These are phyloP conservation scores for Drosophila mulleri DNA, from an alignment of 2,888 invertebrate genomes.

Conservation along the genomic window DNA sequence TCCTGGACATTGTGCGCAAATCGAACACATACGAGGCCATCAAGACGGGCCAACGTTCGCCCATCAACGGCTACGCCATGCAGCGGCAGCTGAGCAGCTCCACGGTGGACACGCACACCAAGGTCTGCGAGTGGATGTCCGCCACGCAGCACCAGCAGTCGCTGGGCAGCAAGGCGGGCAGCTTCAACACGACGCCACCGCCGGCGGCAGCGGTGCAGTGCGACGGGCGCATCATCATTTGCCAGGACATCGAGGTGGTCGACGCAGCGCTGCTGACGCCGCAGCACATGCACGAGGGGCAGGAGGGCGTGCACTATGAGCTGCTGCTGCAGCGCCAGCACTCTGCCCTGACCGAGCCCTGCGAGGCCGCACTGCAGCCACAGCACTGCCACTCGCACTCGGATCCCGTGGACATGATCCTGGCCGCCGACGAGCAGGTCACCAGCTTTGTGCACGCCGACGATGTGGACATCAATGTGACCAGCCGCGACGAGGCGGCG, in stretches of 20 bases:
- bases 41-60: slow-evolving; percentile 81
- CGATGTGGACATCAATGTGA: slow-evolving; percentile 89
- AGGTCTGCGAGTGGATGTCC: slow-evolving; percentile 95
- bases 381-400: slow-evolving; percentile 87
- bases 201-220: slow-evolving; percentile 31
- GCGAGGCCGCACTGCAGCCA: slow-evolving; percentile 74
- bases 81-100: slow-evolving; percentile 91
- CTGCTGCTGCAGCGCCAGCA: slow-evolving; percentile 76
- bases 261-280: slow-evolving; percentile 83
- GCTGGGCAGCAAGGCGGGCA: slow-evolving; percentile 65
- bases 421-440: slow-evolving; percentile 85
- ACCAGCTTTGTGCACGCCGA: slow-evolving; percentile 84
- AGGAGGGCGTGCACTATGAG: slow-evolving; percentile 83
- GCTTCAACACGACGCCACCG: slow-evolving; percentile 85
- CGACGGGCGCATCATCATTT: slow-evolving; percentile 82
- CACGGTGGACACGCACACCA: slow-evolving; percentile 93
- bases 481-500: slow-evolving; percentile 87
- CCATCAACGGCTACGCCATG: slow-evolving; percentile 88
- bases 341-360: slow-evolving; percentile 74
- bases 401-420: slow-evolving; percentile 88
- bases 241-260: slow-evolving; percentile 83
- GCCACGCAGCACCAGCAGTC: slow-evolving; percentile 88
- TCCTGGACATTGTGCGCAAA: slow-evolving; percentile 83
- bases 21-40: slow-evolving; percentile 84
- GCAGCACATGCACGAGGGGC: slow-evolving; percentile 78